A percentile compares a stretch with the other conserved stretches of the same genome.
Conservation (phyloP, 2,797 vertebrate species). For the Coregonus ussuriensis region DNA sequence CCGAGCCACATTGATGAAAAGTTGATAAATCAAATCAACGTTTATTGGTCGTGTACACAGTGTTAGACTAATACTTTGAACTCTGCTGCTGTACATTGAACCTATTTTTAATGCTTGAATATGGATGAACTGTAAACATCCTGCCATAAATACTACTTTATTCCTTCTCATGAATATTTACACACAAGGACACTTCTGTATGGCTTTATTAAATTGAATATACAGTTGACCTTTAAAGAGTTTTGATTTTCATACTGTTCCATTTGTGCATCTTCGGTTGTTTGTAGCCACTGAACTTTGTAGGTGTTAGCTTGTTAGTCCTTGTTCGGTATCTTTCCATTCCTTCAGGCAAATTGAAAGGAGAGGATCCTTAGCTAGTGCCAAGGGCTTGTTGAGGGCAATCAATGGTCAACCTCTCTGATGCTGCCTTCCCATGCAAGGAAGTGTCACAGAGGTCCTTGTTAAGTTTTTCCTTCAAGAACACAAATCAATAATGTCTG, state of each 20-base stretch:
- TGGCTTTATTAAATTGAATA: neutral
- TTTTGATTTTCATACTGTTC: neutral
- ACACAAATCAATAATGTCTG: slow-evolving; percentile 44
- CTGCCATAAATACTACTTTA: neutral
- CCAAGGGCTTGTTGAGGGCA: slow-evolving; percentile 33
- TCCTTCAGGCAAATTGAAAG: neutral
- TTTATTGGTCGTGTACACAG: too few species aligned
- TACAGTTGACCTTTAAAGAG: neutral
- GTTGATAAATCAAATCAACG: too few species aligned
- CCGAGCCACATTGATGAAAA: too few species aligned
- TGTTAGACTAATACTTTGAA: neutral
- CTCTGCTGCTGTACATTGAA: neutral
- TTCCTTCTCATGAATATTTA: neutral
- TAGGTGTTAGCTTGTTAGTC: neutral
- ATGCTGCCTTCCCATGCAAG: slow-evolving; percentile 35
- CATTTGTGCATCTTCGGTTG: neutral
- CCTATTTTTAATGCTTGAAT: neutral
- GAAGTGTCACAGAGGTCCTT: slow-evolving; percentile 31
- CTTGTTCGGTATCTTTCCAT: slow-evolving; percentile 17
- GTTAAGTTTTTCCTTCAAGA: slow-evolving; percentile 37
- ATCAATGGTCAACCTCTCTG: slow-evolving; percentile 47
- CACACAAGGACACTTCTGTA: neutral
- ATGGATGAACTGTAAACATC: neutral
- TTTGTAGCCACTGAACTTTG: slow-evolving; percentile 5
- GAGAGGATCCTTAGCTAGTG: slow-evolving; percentile 18